A percentile compares a stretch with the other conserved stretches of the same genome.
phyloP scores from a whole-genome alignment of 2,797 vertebrate genomes.

The Pipistrellus pygmaeus region DNA sequence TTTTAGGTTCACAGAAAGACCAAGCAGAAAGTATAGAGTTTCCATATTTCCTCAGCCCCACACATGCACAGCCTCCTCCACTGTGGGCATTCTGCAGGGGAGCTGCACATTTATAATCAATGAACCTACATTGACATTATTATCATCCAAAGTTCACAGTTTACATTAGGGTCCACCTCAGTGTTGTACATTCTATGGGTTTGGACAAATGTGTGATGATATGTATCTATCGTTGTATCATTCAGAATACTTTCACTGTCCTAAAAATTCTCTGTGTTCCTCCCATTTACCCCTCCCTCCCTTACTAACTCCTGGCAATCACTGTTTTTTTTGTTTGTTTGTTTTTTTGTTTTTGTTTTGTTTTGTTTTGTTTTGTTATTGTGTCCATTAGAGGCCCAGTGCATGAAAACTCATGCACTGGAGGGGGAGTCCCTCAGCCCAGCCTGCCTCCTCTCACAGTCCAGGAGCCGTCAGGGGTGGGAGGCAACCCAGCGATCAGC shows the following conservation, averaged over 20 bases:
- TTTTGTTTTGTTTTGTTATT: no score
- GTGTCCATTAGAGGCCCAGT: not conserved
- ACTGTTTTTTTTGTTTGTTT: not conserved
- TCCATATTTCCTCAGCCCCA: no score
- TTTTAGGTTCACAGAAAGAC: not conserved
- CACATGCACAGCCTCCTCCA: fast-evolving
- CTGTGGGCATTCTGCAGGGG: fast-evolving
- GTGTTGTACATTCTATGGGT: not conserved
- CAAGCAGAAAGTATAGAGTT: not conserved
- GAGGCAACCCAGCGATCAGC: no score
- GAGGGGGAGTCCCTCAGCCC: no score
- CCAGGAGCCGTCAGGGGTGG: no score
- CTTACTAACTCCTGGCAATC: not conserved
- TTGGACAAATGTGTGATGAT: not conserved
- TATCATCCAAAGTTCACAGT: not conserved
- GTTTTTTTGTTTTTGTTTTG: no score
- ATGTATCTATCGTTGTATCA: not conserved
- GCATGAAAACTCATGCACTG: no score
- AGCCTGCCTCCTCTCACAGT: no score
- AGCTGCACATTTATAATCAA: not conserved
- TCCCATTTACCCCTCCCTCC: no score
- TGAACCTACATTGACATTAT: not conserved
- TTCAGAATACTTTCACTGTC: not conserved
- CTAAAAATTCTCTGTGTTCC: not conserved
- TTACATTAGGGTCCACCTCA: not conserved